phyloP scores from a whole-genome alignment of 2,888 invertebrate genomes.

The Plebejus anna region DNA sequence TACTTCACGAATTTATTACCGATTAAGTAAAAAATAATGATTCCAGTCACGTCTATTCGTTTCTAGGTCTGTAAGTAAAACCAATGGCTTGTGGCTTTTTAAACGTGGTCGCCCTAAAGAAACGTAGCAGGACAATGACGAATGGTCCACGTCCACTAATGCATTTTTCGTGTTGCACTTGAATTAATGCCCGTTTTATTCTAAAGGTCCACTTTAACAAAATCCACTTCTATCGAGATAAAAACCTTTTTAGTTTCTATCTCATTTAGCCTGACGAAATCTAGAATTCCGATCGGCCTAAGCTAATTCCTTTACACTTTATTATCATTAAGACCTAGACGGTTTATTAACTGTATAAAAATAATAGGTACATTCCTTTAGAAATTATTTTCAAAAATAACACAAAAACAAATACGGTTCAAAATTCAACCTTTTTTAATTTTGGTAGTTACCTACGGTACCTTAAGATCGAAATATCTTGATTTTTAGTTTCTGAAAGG shows the following conservation, averaged over 20 bases:
- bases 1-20: neutral
- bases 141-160: conserved; percentile 64
- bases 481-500: neutral
- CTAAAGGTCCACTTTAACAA: conserved; percentile 32
- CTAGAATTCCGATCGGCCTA: neutral
- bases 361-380: too few relatives aligned
- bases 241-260: conserved; percentile 1
- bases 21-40: neutral
- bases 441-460: neutral
- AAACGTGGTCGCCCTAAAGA: conserved; percentile 40
- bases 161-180: conserved; percentile 80
- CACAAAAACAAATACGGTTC: neutral
- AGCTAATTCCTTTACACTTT: neutral
- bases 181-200: conserved; percentile 68
- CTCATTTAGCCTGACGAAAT: neutral
- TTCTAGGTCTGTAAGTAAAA: conserved; percentile 29
- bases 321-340: neutral
- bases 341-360: too few relatives aligned
- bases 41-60: neutral
- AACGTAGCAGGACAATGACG: conserved; percentile 58
- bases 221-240: conserved; percentile 20
- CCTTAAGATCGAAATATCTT: neutral
- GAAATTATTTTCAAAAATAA: too few relatives aligned
- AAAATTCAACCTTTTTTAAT: neutral
- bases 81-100: conserved; percentile 38